Conservation (phyloP, 1,140 invertebrate genomes). For the Choristoneura fumiferana region DNA sequence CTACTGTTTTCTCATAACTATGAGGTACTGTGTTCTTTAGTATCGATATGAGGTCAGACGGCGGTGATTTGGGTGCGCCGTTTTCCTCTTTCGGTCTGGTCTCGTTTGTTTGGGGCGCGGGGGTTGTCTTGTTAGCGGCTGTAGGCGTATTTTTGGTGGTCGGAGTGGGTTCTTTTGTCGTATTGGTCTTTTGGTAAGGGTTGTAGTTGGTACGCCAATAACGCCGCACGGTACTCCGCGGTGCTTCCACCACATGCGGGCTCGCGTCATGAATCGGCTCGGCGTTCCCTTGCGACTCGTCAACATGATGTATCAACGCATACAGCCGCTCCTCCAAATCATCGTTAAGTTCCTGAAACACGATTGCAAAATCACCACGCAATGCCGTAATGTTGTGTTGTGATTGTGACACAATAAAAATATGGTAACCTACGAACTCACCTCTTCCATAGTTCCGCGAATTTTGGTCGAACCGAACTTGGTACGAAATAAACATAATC, state of each 20-base stretch:
- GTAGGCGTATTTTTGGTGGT: conserved; percentile 25
- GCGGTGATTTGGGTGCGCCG: conserved; percentile 17
- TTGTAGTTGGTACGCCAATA: conserved; percentile 59
- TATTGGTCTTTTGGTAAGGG: conserved; percentile 46
- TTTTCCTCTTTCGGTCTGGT: conserved; percentile 44
- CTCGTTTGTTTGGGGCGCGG: conserved; percentile 20
- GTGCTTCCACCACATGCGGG: conserved; percentile 40
- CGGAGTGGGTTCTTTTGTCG: conserved; percentile 33
- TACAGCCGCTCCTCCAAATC: conserved; percentile 71
- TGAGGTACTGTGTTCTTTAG: conserved; percentile 53
- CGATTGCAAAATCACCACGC: conserved; percentile 52
- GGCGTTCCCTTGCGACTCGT: conserved; percentile 48
- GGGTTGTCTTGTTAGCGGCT: neutral
- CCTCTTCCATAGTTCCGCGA: conserved; percentile 72
- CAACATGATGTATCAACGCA: conserved; percentile 69
- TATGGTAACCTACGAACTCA: conserved; percentile 56
- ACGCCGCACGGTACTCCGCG: conserved; percentile 52
- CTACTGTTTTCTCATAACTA: conserved; percentile 54
- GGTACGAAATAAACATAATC: conserved; percentile 70
- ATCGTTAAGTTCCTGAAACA: conserved; percentile 70
- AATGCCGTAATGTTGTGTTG: conserved; percentile 29
- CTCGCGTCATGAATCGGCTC: conserved; percentile 38
- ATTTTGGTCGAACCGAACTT: conserved; percentile 54
- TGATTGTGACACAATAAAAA: conserved; percentile 67
- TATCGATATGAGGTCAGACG: conserved; percentile 44